A percentile compares a stretch with the other conserved stretches of the same genome.
phyloP scores from a whole-genome alignment of 2,797 vertebrate genomes.

The Glyptemys insculpta region DNA sequence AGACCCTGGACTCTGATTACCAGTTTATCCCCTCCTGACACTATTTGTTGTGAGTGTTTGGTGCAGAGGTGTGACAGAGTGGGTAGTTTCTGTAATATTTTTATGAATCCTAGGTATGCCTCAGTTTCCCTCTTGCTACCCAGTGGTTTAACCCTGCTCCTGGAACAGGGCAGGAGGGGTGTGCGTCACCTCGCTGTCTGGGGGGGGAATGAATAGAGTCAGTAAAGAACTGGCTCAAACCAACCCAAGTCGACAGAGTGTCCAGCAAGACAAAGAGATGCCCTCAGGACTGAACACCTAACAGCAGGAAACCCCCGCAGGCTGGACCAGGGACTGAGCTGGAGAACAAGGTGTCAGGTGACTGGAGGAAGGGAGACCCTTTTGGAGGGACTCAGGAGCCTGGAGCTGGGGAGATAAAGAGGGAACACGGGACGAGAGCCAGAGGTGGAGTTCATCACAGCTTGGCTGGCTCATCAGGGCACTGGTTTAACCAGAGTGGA shows the following conservation, averaged over 20 bases:
- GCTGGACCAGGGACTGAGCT: no score
- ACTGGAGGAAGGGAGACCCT: no score
- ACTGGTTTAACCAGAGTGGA: neutral
- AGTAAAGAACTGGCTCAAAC: neutral
- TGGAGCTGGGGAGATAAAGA: neutral
- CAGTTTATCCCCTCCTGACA: neutral
- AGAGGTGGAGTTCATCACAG: neutral
- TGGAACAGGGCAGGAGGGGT: neutral
- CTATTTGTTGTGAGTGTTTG: neutral
- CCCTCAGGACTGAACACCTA: no score
- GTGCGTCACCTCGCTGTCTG: neutral
- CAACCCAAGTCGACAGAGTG: no score
- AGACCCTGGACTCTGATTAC: neutral
- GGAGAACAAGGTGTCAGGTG: neutral
- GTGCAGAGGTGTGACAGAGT: neutral
- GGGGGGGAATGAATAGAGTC: neutral
- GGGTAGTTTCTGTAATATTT: neutral
- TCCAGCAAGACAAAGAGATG: no score
- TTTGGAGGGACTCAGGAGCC: neutral
- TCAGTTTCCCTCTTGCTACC: no score
- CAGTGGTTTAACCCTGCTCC: neutral
- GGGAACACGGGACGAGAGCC: no score
- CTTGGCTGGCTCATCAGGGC: neutral
- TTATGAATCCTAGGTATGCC: neutral
- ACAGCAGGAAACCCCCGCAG: no score